Conservation (phyloP, 2,888 invertebrate genomes). For the Drosophila multiciliata region DNA sequence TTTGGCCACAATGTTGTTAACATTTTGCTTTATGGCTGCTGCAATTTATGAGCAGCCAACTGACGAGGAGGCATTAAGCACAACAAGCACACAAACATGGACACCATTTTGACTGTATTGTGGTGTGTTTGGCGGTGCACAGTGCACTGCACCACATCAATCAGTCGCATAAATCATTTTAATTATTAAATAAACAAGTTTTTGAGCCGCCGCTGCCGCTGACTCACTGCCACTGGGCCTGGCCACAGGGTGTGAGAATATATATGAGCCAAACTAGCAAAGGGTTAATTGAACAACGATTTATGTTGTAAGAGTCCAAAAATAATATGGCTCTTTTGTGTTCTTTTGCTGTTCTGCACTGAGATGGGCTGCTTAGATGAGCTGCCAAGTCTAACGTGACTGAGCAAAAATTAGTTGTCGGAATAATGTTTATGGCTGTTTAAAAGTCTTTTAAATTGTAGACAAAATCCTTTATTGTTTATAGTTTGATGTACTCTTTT, state of each 20-base stretch:
- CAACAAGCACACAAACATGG: constrained; percentile 71
- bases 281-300: constrained; percentile 67
- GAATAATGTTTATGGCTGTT: neutral
- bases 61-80: constrained; percentile 59
- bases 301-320: constrained; percentile 1
- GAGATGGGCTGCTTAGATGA: constrained; percentile 15
- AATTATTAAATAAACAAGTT: constrained; percentile 77
- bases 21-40: constrained; percentile 67
- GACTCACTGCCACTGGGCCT: constrained; percentile 46
- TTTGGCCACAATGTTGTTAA: constrained; percentile 65
- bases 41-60: constrained; percentile 54
- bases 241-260: constrained; percentile 60
- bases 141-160: constrained; percentile 63
- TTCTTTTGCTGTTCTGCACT: neutral
- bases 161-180: constrained; percentile 79
- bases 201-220: constrained; percentile 47
- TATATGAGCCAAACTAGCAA: constrained; percentile 48
- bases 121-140: constrained; percentile 49
- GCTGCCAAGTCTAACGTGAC: constrained; percentile 3
- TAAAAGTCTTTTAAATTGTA: neutral
- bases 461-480: neutral
- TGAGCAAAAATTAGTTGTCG: constrained; percentile 1
- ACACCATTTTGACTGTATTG: constrained; percentile 48
- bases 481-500: neutral
- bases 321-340: neutral